Evolutionary conservation across 1,140 invertebrate genomes (phyloP).

Genomic region (Delia radicum): DNA sequence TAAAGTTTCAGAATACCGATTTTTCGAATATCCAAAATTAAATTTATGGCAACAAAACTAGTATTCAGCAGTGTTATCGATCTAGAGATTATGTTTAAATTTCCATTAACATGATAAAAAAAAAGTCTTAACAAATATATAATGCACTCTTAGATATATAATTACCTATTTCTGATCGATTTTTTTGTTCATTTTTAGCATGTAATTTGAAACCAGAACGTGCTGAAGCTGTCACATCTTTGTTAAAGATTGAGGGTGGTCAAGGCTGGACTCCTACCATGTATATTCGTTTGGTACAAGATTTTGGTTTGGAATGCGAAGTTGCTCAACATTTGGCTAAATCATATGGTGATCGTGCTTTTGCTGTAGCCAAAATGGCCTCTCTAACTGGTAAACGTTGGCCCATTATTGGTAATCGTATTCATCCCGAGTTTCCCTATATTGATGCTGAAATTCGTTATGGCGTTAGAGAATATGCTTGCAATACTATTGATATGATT

Average conservation of each 20-base stretch:
- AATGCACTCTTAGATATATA: not conserved
- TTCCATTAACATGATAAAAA: too few species aligned
- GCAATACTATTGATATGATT: constrained; percentile 95
- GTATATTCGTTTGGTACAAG: constrained; percentile 95
- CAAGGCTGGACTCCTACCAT: constrained; percentile 96
- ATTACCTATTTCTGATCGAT: not conserved
- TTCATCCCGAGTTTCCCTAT: constrained; percentile 98
- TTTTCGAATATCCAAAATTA: too few species aligned
- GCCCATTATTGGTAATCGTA: constrained; percentile 93
- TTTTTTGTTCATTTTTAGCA: constrained; percentile 57
- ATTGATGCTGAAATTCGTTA: constrained; percentile 97
- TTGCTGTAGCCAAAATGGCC: constrained; percentile 95
- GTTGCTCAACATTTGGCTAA: constrained; percentile 91
- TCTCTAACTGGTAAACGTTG: constrained; percentile 93
- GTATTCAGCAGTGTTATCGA: too few species aligned
- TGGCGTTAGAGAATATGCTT: constrained; percentile 93
- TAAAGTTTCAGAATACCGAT: too few species aligned
- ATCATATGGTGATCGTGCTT: constrained; percentile 97
- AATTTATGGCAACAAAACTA: too few species aligned
- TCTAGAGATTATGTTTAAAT: too few species aligned
- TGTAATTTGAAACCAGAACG: constrained; percentile 70
- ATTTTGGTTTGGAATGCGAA: constrained; percentile 85
- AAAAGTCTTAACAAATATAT: not conserved
- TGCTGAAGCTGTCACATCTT: constrained; percentile 78
- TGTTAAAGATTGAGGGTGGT: constrained; percentile 90